Evolutionary conservation across 2,113 vertebrate species (phyloP).

Genomic region (Albula goreensis): DNA sequence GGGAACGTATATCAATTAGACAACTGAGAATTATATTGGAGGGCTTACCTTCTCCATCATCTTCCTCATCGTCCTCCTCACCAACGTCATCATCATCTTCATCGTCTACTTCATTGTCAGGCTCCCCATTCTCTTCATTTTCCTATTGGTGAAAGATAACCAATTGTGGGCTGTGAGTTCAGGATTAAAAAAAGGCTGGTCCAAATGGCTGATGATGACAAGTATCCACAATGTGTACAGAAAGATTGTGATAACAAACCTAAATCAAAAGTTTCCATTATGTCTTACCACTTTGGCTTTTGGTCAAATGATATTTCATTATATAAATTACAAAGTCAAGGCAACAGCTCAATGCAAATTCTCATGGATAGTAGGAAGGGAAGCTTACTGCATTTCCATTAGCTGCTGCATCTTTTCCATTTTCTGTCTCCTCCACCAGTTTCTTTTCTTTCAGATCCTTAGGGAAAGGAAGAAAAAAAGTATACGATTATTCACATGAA

Average conservation of each 20-base stretch:
- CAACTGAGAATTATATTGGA: background rate
- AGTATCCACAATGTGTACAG: background rate
- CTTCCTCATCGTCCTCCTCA: conserved; percentile 62
- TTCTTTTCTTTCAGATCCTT: conserved; percentile 93
- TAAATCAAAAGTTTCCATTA: too few species aligned
- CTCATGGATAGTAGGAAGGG: too few species aligned
- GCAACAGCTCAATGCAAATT: too few species aligned
- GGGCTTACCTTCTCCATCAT: conserved; percentile 62
- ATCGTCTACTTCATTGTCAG: conserved; percentile 65
- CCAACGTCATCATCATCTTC: conserved; percentile 63
- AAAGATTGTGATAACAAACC: background rate
- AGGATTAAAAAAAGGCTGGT: background rate
- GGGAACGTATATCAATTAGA: too few species aligned
- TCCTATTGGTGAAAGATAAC: conserved; percentile 31
- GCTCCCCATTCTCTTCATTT: conserved; percentile 65
- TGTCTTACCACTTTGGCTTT: too few species aligned
- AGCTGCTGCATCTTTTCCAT: conserved; percentile 82
- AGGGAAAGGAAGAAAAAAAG: conserved; percentile 32
- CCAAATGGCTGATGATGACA: background rate
- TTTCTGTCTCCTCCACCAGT: conserved; percentile 82
- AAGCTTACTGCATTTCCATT: conserved; percentile 86
- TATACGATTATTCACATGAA: too few species aligned
- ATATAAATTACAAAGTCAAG: too few species aligned
- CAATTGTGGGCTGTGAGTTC: background rate
- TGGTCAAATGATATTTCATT: too few species aligned